Conservation (phyloP, 2,113 vertebrate species). For the Ramphastos sulfuratus region DNA sequence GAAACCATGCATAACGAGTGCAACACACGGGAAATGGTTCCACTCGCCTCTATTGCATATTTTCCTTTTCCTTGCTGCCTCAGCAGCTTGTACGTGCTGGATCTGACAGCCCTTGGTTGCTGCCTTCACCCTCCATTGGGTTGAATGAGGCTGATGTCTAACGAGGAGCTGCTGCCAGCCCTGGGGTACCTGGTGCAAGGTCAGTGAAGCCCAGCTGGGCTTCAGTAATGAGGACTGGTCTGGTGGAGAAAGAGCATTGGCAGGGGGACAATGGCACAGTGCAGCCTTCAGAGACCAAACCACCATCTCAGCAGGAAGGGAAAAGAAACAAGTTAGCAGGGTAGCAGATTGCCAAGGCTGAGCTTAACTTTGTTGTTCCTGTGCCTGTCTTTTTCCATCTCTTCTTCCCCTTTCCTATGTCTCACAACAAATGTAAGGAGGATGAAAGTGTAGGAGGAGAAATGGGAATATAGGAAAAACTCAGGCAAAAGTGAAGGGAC, state of each 20-base stretch:
- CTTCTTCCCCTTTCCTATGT: not conserved
- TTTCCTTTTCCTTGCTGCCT: slow-evolving; percentile 30
- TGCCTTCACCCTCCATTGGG: slow-evolving; percentile 31
- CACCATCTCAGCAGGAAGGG: not conserved
- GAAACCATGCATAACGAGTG: slow-evolving; percentile 2
- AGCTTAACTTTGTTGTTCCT: not conserved
- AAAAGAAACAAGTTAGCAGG: not conserved
- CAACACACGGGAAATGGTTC: not conserved
- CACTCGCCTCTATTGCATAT: not conserved
- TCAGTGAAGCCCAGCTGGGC: slow-evolving; percentile 25
- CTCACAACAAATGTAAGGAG: not conserved
- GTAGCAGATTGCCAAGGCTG: not conserved
- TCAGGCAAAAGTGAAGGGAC: not conserved
- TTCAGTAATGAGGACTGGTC: slow-evolving; percentile 47
- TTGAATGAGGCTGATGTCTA: slow-evolving; percentile 8
- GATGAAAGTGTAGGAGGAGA: not conserved
- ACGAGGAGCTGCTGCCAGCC: slow-evolving; percentile 8
- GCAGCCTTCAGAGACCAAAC: not conserved
- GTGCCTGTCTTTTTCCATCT: not conserved
- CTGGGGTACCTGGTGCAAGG: slow-evolving; percentile 9
- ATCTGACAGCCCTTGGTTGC: not conserved
- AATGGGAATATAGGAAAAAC: not conserved
- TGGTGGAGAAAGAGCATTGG: not conserved
- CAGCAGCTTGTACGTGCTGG: not conserved
- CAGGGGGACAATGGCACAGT: not conserved